phyloP scores from a whole-genome alignment of 2,888 invertebrate genomes.

The Protonemura montana region DNA sequence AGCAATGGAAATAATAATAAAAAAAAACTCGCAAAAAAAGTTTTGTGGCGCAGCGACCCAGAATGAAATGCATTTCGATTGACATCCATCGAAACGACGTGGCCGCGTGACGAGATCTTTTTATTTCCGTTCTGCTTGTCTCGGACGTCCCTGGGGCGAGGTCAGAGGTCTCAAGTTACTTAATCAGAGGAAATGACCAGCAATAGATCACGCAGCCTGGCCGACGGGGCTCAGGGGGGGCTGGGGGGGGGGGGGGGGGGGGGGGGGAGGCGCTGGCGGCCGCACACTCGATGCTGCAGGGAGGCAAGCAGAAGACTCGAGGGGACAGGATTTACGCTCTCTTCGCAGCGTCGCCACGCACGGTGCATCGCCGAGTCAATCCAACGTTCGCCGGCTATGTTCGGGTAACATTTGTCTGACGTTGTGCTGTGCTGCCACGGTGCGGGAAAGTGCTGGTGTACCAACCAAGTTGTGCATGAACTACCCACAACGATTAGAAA shows the following conservation, averaged over 20 bases:
- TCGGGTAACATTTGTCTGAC: too few relatives aligned
- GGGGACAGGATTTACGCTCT: not conserved
- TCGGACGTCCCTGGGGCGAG: slow-evolving; percentile 1
- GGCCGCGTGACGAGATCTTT: not conserved
- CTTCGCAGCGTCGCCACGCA: not conserved
- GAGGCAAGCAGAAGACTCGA: not conserved
- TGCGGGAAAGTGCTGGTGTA: too few relatives aligned
- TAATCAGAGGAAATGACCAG: slow-evolving; percentile 33
- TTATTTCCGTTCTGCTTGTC: slow-evolving; percentile 30
- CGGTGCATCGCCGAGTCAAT: not conserved
- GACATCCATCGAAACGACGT: slow-evolving; percentile 18
- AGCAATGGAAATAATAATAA: not conserved
- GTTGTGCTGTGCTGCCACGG: too few relatives aligned
- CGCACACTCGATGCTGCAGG: slow-evolving; percentile 8
- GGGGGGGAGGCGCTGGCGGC: not conserved
- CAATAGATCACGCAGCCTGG: slow-evolving; percentile 14
- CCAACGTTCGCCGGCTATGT: too few relatives aligned
- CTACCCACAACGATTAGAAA: too few relatives aligned
- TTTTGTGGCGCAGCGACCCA: not conserved
- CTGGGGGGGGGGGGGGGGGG: not conserved
- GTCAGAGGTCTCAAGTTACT: slow-evolving; percentile 26
- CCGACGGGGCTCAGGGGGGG: not conserved
- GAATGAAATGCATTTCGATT: not conserved
- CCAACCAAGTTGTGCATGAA: too few relatives aligned
- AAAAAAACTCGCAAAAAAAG: not conserved